A percentile compares a stretch with the other conserved stretches of the same genome.
These are phyloP conservation scores for Benthosema pterotum DNA, from an alignment of 2,797 vertebrate species.

Conservation along the genomic window DNA sequence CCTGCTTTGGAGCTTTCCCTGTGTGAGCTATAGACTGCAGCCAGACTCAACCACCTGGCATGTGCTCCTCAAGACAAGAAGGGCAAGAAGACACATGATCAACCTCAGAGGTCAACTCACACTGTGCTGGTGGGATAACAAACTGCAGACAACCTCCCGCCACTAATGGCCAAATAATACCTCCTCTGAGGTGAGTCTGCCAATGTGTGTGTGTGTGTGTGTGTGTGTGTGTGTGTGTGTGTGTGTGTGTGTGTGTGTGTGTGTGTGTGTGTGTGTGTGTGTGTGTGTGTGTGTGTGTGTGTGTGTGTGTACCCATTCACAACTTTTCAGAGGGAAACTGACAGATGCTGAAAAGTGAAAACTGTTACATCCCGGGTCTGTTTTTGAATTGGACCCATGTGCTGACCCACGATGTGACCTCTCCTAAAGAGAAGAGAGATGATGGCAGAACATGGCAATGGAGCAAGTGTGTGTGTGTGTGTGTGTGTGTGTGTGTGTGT, in stretches of 20 bases:
- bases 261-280: constrained; percentile 4
- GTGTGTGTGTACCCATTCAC: too few relatives aligned
- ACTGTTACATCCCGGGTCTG: too few relatives aligned
- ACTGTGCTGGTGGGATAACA: constrained; percentile 43
- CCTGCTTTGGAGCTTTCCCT: background rate
- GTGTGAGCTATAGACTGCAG: background rate
- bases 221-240: constrained; percentile 5
- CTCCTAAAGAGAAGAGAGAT: too few relatives aligned
- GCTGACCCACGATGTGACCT: too few relatives aligned
- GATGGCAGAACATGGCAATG: too few relatives aligned
- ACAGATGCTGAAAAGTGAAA: too few relatives aligned
- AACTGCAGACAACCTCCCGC: constrained; percentile 37
- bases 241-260: constrained; percentile 1
- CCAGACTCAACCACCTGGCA: constrained; percentile 17
- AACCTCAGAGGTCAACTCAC: constrained; percentile 1
- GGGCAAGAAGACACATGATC: background rate
- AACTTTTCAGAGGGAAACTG: too few relatives aligned
- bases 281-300: too few relatives aligned
- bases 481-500: too few relatives aligned
- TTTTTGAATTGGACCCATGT: too few relatives aligned
- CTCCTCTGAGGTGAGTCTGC: background rate
- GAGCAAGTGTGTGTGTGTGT: too few relatives aligned
- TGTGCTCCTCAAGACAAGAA: constrained; percentile 1
- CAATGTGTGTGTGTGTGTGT: background rate
- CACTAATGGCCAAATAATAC: background rate